Conservation (phyloP, 2,888 invertebrate species). For the Oegoconia quadripuncta region DNA sequence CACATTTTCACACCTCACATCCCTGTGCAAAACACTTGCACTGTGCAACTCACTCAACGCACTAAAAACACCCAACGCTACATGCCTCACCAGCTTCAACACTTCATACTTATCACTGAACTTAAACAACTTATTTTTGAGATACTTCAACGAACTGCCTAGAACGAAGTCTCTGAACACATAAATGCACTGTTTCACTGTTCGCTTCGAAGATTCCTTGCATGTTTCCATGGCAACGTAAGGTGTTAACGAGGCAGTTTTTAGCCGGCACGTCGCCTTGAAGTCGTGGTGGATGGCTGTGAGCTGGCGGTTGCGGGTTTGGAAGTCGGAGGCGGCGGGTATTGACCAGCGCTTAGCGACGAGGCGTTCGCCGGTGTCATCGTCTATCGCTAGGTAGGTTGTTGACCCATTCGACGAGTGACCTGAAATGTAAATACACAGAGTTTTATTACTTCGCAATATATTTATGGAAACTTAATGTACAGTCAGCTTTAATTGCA, state of each 20-base stretch:
- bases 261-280: constrained; percentile 82
- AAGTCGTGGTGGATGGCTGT: constrained; percentile 88
- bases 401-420: constrained; percentile 87
- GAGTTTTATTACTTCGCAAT: no score
- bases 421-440: constrained; percentile 64
- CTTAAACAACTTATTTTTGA: constrained; percentile 36
- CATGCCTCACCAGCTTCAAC: constrained; percentile 76
- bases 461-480: no score
- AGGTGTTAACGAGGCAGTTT: constrained; percentile 85
- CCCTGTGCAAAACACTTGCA: constrained; percentile 89
- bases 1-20: constrained; percentile 86
- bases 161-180: constrained; percentile 84
- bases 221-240: constrained; percentile 86
- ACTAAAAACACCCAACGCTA: constrained; percentile 85
- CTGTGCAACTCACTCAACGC: constrained; percentile 89
- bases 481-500: no score
- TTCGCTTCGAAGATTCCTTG: constrained; percentile 72
- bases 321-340: constrained; percentile 53
- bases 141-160: constrained; percentile 56
- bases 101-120: constrained; percentile 52
- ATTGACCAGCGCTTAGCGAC: constrained; percentile 89
- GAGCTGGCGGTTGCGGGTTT: constrained; percentile 77
- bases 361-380: constrained; percentile 83
- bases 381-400: constrained; percentile 88
- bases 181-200: constrained; percentile 76